phyloP scores from a whole-genome alignment of 2,113 vertebrate species.

The Plotosus lineatus region DNA sequence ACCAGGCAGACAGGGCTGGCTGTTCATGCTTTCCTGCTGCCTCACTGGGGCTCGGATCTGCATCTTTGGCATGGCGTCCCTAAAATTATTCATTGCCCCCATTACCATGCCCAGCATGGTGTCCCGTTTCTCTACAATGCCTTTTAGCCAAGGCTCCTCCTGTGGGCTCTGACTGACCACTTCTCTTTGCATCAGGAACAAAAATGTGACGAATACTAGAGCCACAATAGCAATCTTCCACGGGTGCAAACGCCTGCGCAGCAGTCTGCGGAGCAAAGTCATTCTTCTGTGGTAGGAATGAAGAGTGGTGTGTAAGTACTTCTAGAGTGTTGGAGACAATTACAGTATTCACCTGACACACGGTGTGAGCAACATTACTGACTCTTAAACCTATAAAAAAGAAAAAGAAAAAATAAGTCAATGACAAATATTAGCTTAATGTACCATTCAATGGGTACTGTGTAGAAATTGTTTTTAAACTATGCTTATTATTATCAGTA shows the following conservation, averaged over 20 bases:
- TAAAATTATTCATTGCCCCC: constrained; percentile 93
- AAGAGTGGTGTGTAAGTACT: constrained; percentile 5
- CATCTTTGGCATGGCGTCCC: constrained; percentile 93
- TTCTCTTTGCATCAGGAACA: constrained; percentile 95
- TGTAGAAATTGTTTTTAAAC: background rate
- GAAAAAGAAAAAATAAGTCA: background rate
- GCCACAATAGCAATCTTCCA: constrained; percentile 82
- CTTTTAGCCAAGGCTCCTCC: constrained; percentile 82
- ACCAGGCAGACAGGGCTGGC: constrained; percentile 80
- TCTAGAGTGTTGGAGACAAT: constrained; percentile 45
- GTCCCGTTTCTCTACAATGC: constrained; percentile 81
- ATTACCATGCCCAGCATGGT: constrained; percentile 86
- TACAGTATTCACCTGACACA: constrained; percentile 56
- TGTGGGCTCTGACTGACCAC: constrained; percentile 81
- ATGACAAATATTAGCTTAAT: background rate
- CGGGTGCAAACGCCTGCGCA: constrained; percentile 78
- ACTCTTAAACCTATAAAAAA: constrained; percentile 38
- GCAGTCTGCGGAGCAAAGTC: constrained; percentile 77
- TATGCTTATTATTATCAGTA: too few relatives aligned
- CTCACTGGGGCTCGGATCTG: constrained; percentile 90
- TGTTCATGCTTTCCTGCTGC: constrained; percentile 67
- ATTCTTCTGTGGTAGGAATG: constrained; percentile 69
- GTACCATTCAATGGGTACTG: background rate
- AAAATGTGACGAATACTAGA: constrained; percentile 85
- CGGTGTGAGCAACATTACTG: constrained; percentile 32